These are phyloP conservation scores for Mythimna vitellina DNA, from an alignment of 2,888 invertebrate genomes.

Conservation along the genomic window DNA sequence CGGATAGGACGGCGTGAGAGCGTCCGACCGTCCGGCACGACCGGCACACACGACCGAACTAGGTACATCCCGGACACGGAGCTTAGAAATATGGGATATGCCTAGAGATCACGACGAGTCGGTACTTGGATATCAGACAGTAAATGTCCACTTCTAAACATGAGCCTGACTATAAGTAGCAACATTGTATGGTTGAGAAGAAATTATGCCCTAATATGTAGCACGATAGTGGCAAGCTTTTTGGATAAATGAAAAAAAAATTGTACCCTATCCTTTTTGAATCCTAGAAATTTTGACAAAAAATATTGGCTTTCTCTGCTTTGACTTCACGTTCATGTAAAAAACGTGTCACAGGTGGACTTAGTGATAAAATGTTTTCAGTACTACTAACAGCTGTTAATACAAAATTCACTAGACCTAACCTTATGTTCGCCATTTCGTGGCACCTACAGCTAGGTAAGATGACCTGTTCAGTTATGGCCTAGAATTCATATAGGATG, in stretches of 20 bases:
- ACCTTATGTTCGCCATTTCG: background rate
- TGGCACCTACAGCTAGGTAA: background rate
- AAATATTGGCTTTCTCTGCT: background rate
- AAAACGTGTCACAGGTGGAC: background rate
- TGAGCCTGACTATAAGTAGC: constrained; percentile 12
- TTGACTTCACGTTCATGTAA: background rate
- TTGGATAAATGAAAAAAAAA: no score
- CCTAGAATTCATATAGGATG: background rate
- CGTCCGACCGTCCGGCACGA: constrained; percentile 83
- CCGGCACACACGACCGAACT: constrained; percentile 70
- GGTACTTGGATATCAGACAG: constrained; percentile 20
- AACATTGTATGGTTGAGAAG: background rate
- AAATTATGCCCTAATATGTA: background rate
- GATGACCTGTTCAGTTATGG: constrained; percentile 10
- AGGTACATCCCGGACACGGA: constrained; percentile 53
- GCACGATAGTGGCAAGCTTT: background rate
- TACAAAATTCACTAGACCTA: background rate
- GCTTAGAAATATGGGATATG: constrained; percentile 58
- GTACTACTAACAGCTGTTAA: background rate
- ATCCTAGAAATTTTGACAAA: background rate
- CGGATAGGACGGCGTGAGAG: constrained; percentile 76
- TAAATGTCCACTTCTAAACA: constrained; percentile 48
- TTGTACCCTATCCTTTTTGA: no score
- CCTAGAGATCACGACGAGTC: constrained; percentile 43
- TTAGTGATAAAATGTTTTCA: background rate